phyloP scores from a whole-genome alignment of 2,113 vertebrate species.

The Zosterops japonicus region DNA sequence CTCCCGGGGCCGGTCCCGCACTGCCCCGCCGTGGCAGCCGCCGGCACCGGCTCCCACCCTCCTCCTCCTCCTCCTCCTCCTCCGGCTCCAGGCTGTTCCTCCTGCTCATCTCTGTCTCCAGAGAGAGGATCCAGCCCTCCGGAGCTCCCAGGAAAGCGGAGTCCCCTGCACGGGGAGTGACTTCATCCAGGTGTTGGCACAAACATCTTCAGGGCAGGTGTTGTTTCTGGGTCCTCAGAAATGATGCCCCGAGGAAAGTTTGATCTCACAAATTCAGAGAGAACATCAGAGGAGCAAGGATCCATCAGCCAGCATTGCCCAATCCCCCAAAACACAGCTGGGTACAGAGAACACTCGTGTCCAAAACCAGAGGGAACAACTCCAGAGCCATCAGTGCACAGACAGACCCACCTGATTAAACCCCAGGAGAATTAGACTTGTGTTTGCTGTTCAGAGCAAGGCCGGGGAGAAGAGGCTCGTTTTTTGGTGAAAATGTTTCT shows the following conservation, averaged over 20 bases:
- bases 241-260: neutral
- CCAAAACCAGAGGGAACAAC: neutral
- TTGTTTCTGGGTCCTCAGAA: neutral
- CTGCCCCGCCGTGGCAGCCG: neutral
- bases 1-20: neutral
- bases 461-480: neutral
- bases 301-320: fast-evolving
- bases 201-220: fast-evolving
- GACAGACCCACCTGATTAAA: neutral
- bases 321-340: fast-evolving
- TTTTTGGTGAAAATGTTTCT: neutral
- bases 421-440: fast-evolving
- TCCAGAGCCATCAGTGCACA: fast-evolving
- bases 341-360: fast-evolving
- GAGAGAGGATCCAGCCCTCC: neutral
- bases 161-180: fast-evolving
- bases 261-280: fast-evolving
- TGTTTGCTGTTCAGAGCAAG: neutral
- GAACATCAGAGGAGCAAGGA: fast-evolving
- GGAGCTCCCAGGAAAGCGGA: neutral
- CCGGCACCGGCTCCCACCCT: neutral
- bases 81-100: neutral
- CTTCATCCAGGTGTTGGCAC: neutral
- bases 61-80: neutral
- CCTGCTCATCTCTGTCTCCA: fast-evolving